Conservation (phyloP, 2,797 vertebrate species). For the Falco concolor region DNA sequence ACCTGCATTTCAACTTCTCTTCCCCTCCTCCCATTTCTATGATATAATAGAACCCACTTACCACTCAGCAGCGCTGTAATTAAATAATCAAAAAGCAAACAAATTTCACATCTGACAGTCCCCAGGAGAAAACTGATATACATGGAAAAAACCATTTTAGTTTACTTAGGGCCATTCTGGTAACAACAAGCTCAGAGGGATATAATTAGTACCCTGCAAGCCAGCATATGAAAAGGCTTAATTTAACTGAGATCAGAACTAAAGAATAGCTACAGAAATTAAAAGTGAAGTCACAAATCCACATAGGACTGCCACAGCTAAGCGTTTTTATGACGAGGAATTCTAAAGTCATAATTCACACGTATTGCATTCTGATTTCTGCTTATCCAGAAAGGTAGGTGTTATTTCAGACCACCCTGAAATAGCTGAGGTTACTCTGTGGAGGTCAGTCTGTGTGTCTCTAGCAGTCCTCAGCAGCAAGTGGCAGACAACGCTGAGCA, state of each 20-base stretch:
- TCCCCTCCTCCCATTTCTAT: neutral
- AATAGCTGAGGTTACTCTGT: neutral
- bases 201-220: conserved; percentile 72
- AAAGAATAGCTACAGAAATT: conserved; percentile 68
- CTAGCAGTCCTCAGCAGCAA: neutral
- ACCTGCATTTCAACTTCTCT: neutral
- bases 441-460: neutral
- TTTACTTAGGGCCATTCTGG: conserved; percentile 40
- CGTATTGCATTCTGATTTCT: neutral
- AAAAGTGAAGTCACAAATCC: conserved; percentile 61
- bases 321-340: conserved; percentile 14
- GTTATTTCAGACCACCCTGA: neutral
- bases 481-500: neutral
- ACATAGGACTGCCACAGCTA: neutral
- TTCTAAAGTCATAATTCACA: neutral
- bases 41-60: neutral
- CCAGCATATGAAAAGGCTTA: conserved; percentile 66
- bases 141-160: conserved; percentile 23
- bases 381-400: neutral
- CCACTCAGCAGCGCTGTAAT: conserved; percentile 19
- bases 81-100: conserved; percentile 39
- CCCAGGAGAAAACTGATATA: conserved; percentile 42
- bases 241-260: conserved; percentile 70
- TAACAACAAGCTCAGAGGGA: conserved; percentile 64
- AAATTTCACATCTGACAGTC: conserved; percentile 19